Conservation (phyloP, 2,888 invertebrate genomes). For the Amiota minor region DNA sequence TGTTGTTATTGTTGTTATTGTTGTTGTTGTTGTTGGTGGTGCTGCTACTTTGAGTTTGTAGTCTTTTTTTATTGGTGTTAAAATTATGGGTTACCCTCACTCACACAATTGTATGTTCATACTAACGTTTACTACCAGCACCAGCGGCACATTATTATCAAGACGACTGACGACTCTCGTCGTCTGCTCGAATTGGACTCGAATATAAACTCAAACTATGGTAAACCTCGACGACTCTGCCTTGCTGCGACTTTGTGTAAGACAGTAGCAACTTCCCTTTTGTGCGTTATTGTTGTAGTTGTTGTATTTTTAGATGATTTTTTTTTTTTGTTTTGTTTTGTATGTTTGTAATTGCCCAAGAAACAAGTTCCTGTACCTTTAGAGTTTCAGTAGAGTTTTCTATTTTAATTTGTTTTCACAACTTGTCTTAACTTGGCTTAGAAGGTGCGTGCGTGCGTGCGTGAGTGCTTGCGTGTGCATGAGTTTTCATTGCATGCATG, state of each 20-base stretch:
- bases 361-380: constrained; percentile 26
- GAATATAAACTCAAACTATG: no score
- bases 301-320: background rate
- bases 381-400: background rate
- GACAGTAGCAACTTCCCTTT: constrained; percentile 63
- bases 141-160: background rate
- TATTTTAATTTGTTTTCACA: background rate
- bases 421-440: constrained; percentile 4
- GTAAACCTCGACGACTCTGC: background rate
- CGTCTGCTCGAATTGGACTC: no score
- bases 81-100: constrained; percentile 60
- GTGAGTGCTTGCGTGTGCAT: constrained; percentile 14
- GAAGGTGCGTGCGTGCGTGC: constrained; percentile 3
- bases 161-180: background rate
- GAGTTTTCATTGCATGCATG: background rate
- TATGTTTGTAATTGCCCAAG: constrained; percentile 27
- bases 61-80: constrained; percentile 62
- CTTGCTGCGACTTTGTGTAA: constrained; percentile 43
- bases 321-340: background rate
- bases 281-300: constrained; percentile 31
- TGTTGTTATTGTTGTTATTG: constrained; percentile 27
- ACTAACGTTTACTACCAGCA: background rate
- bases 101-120: background rate
- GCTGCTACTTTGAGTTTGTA: constrained; percentile 3
- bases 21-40: constrained; percentile 40